Evolutionary conservation across 1,140 invertebrate genomes (phyloP), one percentile per base, ranked within the genome.

Genomic region (Dinoponera quadriceps): DNA sequence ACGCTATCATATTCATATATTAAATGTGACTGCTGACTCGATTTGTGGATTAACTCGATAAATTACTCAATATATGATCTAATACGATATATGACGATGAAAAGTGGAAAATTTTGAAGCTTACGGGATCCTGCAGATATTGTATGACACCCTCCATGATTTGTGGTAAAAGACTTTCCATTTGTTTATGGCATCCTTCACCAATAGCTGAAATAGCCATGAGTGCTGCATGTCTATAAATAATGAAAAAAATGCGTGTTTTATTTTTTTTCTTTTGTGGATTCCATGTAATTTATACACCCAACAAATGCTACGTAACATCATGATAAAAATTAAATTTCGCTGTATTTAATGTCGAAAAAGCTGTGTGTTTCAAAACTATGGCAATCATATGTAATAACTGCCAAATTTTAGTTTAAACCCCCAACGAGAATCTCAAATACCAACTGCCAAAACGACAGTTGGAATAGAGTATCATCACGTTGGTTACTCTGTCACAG

Each of bases 121-220:
- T 95, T 94, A 97, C 96, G n/a, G 97, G 96, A 94, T 99, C 99
- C 86, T 96, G 96, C 44, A 99, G 95, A 93, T 97, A 99, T 82
- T 97, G 97, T 48, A 99, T 95, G 16, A 99, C 97, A 44, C 97
- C 98, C 75, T 97, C 96, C 92, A 99, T 97, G 71, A 99, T 98
- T 94, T 98, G 96, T 73, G 96, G 96, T 3, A 99, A 95, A 94
- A 99, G 96, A 55, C 96, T 94, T 93, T 99, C 98, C 99, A 99
- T 99, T 93, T 99, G 98, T 93, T 99, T 98, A 91, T 99, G 98
- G 91, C 98, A 99, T 18, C 99, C 99, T 95, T 99, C 99, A 0
- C 99, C 99, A 74, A 99, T 98, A 11, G 99, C 98, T 16, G 99
- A 99, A 27, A 99, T 97, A 4, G 99, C 99, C 98, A 99, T 99